These are phyloP conservation scores for Neuroscelio doddi DNA, from an alignment of 2,888 invertebrate genomes.

Conservation along the genomic window DNA sequence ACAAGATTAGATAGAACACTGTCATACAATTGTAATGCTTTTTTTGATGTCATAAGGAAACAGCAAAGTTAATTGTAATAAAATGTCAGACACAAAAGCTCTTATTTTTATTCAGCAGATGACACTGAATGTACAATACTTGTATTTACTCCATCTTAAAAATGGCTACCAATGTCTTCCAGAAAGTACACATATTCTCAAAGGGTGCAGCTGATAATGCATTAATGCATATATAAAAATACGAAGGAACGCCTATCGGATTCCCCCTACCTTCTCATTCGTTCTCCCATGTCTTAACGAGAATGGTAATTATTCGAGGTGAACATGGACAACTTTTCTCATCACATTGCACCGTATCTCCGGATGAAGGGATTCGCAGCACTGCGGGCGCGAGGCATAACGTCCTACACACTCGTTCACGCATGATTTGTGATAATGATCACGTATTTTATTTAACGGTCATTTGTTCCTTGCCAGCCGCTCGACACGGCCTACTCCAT, in stretches of 20 bases:
- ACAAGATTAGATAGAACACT: slow-evolving; percentile 5
- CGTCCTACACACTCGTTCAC: slow-evolving; percentile 41
- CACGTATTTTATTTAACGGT: slow-evolving; percentile 55
- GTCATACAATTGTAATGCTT: neutral
- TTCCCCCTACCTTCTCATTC: no score
- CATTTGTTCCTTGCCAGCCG: slow-evolving; percentile 52
- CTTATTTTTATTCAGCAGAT: no score
- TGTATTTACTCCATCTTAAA: no score
- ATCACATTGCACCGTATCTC: slow-evolving; percentile 7
- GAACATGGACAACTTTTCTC: slow-evolving; percentile 17
- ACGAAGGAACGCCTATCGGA: no score
- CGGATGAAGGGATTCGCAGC: neutral
- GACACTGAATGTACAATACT: no score
- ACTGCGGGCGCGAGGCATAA: slow-evolving; percentile 11
- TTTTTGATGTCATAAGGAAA: neutral
- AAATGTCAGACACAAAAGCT: no score
- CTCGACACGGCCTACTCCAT: slow-evolving; percentile 43
- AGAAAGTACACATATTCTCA: no score
- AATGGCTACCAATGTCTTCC: no score
- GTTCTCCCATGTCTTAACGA: neutral
- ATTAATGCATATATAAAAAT: no score
- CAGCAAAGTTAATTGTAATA: no score
- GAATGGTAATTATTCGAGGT: slow-evolving; percentile 8
- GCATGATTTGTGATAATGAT: slow-evolving; percentile 56
- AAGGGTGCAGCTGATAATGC: no score